phyloP scores from a whole-genome alignment of 2,888 invertebrate species.

The Orthosia incerta region DNA sequence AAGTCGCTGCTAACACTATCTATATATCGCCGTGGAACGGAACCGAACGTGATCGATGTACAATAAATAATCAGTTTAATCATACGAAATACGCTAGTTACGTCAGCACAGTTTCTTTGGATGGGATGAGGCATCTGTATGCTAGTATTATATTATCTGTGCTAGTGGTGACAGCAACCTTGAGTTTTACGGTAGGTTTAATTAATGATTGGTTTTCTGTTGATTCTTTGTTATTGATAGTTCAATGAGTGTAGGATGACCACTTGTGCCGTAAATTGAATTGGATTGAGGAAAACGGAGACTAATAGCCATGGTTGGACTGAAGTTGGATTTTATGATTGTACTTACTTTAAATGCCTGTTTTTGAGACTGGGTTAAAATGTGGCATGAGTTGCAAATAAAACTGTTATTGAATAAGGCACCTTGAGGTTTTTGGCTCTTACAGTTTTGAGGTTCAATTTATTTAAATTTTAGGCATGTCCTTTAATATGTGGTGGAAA shows the following conservation, averaged over 20 bases:
- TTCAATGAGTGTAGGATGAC: conserved; percentile 42
- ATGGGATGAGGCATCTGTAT: too few relatives aligned
- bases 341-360: background rate
- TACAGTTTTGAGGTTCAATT: background rate
- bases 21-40: too few relatives aligned
- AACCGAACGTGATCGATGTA: too few relatives aligned
- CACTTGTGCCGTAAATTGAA: conserved; percentile 22
- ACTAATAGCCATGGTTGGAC: background rate
- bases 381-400: background rate
- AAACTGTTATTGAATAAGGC: background rate
- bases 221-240: conserved; percentile 24
- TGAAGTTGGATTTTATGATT: background rate
- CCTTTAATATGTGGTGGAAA: conserved; percentile 3
- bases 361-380: background rate
- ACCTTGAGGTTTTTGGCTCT: background rate
- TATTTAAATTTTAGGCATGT: background rate
- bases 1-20: too few relatives aligned
- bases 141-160: too few relatives aligned
- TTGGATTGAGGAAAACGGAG: conserved; percentile 28
- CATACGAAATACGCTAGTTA: too few relatives aligned
- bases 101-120: too few relatives aligned
- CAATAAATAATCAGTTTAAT: too few relatives aligned
- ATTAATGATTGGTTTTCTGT: conserved; percentile 41
- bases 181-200: conserved; percentile 25
- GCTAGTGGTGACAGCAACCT: conserved; percentile 20